Evolutionary conservation across 2,888 invertebrate species (phyloP), one percentile per base, ranked within the genome.

Genomic region (Erynnis tages): DNA sequence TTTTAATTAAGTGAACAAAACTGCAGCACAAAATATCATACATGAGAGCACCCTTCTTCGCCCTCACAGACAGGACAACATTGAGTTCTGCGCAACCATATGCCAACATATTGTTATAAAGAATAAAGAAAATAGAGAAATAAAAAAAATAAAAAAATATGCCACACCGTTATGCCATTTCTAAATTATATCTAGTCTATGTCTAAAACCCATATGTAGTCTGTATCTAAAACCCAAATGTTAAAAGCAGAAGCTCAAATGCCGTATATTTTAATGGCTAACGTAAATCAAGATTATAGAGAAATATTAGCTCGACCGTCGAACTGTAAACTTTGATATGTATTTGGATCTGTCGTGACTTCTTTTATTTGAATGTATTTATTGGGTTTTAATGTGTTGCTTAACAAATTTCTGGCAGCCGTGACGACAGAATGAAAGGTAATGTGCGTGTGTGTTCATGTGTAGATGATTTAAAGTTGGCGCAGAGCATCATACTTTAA

Each of bases 181-280:
- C 48, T 49, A 40, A n/a, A n/a, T 1, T 2, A 7, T 32, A 25
- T 14, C 8, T 11, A 4, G 2, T 25, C 48, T 49, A 41, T 29
- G 25, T 38, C 1, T 14, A n/a, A 8, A 25, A 23, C 23, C 40
- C 32, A 41, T 49, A 49, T 25, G n/a, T 11, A 4, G 2, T 25
- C 48, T 49, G 32, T 29, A 17, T 38, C 1, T 14, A n/a, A 8
- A 25, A 23, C 23, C 40, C 32, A 41, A 41, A 49, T 25, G 16
- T 32, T 49, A 40, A 1, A n/a, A 34, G 32, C 40, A 49, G 49
- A 49, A 32, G 40, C 21, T 32, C 38, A 11, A 41, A 13, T n/a
- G 13, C 21, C 21, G n/a, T 76, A 65, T 71, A 80, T 78, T 75
- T 71, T 69, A 66, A 77, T 73, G 16, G 63, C 70, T 60, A 56